These are phyloP conservation scores for Cairina moschata DNA, from an alignment of 2,113 vertebrate species.

Conservation along the genomic window DNA sequence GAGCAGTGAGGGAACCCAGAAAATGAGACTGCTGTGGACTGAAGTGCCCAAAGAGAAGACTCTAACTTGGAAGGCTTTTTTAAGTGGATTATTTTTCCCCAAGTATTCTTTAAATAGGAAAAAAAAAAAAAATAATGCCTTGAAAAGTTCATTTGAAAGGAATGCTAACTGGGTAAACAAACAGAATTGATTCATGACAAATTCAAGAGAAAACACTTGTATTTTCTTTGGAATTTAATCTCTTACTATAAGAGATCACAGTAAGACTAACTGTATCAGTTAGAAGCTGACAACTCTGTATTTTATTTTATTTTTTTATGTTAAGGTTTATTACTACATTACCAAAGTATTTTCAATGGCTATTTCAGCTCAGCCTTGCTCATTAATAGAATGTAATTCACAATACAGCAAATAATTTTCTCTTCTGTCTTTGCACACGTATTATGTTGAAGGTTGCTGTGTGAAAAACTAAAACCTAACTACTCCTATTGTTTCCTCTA, in stretches of 20 bases:
- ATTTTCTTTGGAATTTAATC: slow-evolving; percentile 13
- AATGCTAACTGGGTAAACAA: background rate
- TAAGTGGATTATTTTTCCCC: slow-evolving; percentile 2
- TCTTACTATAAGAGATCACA: background rate
- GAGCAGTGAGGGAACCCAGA: slow-evolving; percentile 62
- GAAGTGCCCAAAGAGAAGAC: slow-evolving; percentile 54
- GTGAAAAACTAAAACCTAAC: background rate
- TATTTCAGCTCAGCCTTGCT: background rate
- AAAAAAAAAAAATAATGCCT: background rate
- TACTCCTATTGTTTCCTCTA: background rate
- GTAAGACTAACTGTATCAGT: background rate
- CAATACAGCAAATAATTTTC: background rate
- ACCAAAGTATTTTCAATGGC: background rate
- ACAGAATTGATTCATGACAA: background rate
- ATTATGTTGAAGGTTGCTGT: background rate
- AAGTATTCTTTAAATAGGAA: slow-evolving; percentile 32
- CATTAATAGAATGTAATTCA: background rate
- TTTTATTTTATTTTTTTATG: background rate
- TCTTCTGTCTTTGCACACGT: background rate
- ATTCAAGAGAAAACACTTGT: slow-evolving; percentile 23
- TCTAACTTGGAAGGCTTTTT: slow-evolving; percentile 38
- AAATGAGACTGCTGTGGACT: slow-evolving; percentile 60
- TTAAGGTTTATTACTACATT: background rate
- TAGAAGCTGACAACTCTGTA: background rate
- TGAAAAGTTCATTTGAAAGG: background rate